These are phyloP conservation scores for Drosophila saltans DNA, from an alignment of 1,140 invertebrate species.

Conservation along the genomic window DNA sequence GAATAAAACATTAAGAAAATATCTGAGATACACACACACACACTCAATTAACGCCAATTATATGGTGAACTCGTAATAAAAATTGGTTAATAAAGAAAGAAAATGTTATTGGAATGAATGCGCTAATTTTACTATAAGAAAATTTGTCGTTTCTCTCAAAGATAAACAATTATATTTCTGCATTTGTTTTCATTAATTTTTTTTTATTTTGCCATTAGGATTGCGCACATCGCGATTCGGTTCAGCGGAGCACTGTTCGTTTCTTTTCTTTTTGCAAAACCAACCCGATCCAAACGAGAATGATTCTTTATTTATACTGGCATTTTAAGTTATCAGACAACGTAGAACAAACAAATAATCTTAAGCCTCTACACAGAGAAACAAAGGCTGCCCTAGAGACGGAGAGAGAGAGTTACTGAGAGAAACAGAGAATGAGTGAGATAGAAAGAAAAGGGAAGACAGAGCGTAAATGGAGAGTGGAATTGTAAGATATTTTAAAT, in stretches of 20 bases:
- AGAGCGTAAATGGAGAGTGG: not conserved
- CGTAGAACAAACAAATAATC: conserved; percentile 38
- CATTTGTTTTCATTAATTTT: conserved; percentile 29
- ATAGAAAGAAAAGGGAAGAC: not conserved
- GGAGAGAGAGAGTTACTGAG: not conserved
- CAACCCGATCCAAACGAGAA: conserved; percentile 45
- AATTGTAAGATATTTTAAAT: not conserved
- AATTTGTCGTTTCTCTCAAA: not conserved
- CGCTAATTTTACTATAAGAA: conserved; percentile 4
- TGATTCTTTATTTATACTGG: conserved; percentile 57
- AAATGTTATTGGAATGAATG: conserved; percentile 53
- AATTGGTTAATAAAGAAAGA: conserved; percentile 65
- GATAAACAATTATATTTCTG: not conserved
- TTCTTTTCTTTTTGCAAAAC: conserved; percentile 2
- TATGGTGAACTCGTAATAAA: conserved; percentile 50
- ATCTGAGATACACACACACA: conserved; percentile 31
- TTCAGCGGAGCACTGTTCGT: conserved; percentile 23
- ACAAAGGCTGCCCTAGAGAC: not conserved
- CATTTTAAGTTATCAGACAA: conserved; percentile 46
- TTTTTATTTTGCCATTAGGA: conserved; percentile 32
- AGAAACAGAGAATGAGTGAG: conserved; percentile 25
- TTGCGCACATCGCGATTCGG: too few relatives aligned
- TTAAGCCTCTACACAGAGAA: not conserved
- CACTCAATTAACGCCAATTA: conserved; percentile 76
- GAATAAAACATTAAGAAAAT: conserved; percentile 23